phyloP scores from a whole-genome alignment of 2,113 vertebrate genomes.

The Harpagus bidentatus region DNA sequence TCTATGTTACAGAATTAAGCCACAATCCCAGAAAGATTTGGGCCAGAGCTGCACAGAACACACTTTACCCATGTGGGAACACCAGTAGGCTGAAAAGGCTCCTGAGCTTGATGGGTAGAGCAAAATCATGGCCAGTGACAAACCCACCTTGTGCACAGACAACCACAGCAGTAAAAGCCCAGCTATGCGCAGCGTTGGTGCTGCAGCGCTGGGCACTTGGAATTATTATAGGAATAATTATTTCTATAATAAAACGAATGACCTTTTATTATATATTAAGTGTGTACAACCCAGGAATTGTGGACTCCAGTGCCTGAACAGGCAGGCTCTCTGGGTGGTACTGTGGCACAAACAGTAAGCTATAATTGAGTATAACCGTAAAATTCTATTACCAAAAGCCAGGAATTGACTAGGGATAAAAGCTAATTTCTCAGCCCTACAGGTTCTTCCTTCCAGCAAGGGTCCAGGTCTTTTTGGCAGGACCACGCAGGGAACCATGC shows the following conservation, averaged over 20 bases:
- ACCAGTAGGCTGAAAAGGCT: neutral
- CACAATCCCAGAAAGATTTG: neutral
- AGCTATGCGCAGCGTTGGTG: neutral
- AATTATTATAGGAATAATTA: neutral
- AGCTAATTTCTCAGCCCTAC: neutral
- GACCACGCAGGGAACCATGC: rapidly evolving
- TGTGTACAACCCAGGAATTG: neutral
- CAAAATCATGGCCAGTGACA: neutral
- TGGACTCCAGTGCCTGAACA: neutral
- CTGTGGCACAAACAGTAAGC: neutral
- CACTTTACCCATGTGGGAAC: neutral
- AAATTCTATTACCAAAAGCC: neutral
- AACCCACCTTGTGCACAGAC: neutral
- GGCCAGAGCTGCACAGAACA: neutral
- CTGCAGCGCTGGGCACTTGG: neutral
- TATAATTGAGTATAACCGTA: neutral
- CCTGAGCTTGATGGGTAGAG: too few relatives aligned
- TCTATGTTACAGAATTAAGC: neutral
- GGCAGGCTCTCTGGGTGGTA: neutral
- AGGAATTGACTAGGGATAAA: neutral
- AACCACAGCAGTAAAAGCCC: neutral
- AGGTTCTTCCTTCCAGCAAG: neutral
- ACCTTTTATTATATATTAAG: neutral
- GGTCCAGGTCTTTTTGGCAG: neutral
- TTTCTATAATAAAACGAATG: neutral